phyloP scores from a whole-genome alignment of 37 sponge, comb jelly and placozoan species.

The Corticium candelabrum region DNA sequence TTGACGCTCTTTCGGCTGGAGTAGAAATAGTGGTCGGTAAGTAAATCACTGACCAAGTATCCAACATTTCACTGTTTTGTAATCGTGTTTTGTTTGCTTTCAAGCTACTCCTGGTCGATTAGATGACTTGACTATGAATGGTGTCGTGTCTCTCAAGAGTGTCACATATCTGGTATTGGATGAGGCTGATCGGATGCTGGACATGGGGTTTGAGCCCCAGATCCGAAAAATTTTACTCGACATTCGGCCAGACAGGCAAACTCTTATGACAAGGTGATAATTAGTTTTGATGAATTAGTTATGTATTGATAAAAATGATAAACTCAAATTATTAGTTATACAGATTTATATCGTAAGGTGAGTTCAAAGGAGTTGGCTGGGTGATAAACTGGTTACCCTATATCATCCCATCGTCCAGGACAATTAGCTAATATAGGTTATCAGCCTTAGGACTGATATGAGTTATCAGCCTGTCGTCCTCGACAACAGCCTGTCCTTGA shows the following conservation, averaged over 20 bases:
- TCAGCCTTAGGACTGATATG: too few relatives aligned
- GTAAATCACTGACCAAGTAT: too few relatives aligned
- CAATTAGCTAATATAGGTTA: too few relatives aligned
- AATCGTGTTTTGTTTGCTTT: background rate
- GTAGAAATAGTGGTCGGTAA: constrained; percentile 69
- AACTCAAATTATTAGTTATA: background rate
- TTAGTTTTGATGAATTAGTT: background rate
- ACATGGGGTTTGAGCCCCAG: constrained; percentile 99
- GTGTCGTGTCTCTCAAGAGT: constrained; percentile 39
- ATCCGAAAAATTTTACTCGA: constrained; percentile 86
- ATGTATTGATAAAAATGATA: background rate
- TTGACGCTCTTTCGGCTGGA: constrained; percentile 38
- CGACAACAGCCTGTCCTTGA: too few relatives aligned
- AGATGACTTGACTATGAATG: constrained; percentile 80
- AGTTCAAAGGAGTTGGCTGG: too few relatives aligned
- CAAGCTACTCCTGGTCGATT: constrained; percentile 95
- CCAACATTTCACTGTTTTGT: background rate
- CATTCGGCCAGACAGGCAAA: constrained; percentile 90
- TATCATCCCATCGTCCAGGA: too few relatives aligned
- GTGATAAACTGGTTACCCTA: too few relatives aligned
- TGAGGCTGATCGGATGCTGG: constrained; percentile 97
- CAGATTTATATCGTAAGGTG: too few relatives aligned
- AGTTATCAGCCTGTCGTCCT: too few relatives aligned
- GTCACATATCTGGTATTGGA: constrained; percentile 91
- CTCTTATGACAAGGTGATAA: constrained; percentile 87